Base-by-base conservation (phyloP, 2,888 invertebrate species). In the Tanaodytes sp. region DNA sequence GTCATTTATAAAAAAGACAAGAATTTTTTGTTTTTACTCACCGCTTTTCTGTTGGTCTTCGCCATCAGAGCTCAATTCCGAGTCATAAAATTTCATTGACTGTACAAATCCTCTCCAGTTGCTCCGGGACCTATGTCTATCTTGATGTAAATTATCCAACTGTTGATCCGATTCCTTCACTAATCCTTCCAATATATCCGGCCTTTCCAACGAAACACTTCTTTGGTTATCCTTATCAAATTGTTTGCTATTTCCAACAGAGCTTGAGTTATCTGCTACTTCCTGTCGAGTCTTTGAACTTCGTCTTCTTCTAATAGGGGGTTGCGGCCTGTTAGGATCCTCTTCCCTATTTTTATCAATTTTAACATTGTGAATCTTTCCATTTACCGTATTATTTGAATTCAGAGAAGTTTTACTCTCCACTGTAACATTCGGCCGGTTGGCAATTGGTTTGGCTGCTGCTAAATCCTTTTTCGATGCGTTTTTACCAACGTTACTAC, bases 91-190 rank as follows among this genome's bases (percentile, higher is more conserved):
- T 36, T 78, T 79, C 77, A 82, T 80, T 1, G 82, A 81, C 43
- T 81, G 81, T 11, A 82, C 79, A 65, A 82, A 79, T 14, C 81
- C 81, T 39, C 79, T 71, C 82, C 82, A 82, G 45, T 80, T 79
- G 37, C 75, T 80, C 20, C 81, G 65, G 2, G 79, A 74, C 27
- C 80, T 75, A 31, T 77, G 74, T n/a, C 75, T 71, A 55, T 83
- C 81, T n/a, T 64, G 65, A 30, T 75, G 76, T 49, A 82, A 59
- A 33, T 80, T 75, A 20, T 76, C 78, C 70, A 82, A 45, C 61
- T 82, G 81, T 49, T 68, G 69, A 36, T 83, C 77, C 8, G 79
- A 78, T 43, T 83, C 83, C 48, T 79, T 79, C 46, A 82, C 33
- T n/a, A 83, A 63, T 4, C 82, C 82, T 6, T 81, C 77, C 16